phyloP scores from a whole-genome alignment of 2,888 invertebrate genomes.

The Epinotia ramella region DNA sequence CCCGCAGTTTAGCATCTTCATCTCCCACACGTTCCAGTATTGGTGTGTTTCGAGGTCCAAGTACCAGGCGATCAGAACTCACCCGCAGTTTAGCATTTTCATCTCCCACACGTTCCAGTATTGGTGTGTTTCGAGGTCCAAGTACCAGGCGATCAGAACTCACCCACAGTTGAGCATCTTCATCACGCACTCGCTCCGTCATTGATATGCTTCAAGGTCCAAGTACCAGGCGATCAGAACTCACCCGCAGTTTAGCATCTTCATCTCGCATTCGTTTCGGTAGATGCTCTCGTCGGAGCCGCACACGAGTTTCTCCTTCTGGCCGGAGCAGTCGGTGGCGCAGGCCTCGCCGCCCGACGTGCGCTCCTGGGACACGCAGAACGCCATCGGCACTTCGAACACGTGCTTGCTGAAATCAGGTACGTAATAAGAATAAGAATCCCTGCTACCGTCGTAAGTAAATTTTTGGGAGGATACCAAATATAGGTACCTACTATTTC shows the following conservation, averaged over 20 bases:
- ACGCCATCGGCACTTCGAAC: slow-evolving; percentile 96
- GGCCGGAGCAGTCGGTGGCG: slow-evolving; percentile 90
- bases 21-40: neutral
- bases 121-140: no score
- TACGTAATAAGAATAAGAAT: neutral
- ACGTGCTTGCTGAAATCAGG: slow-evolving; percentile 90
- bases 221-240: neutral
- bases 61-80: slow-evolving; percentile 56
- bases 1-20: neutral
- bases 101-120: no score
- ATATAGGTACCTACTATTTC: no score
- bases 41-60: neutral
- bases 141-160: no score
- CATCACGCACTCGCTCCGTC: no score
- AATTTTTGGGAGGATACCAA: no score
- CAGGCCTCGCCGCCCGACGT: slow-evolving; percentile 89
- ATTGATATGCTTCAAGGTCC: no score
- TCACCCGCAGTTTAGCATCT: slow-evolving; percentile 92
- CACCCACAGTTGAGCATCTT: no score
- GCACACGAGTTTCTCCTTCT: slow-evolving; percentile 90
- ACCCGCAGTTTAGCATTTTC: no score
- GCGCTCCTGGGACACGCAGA: slow-evolving; percentile 92
- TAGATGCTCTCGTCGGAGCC: slow-evolving; percentile 96
- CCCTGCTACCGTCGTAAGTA: neutral
- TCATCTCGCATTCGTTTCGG: slow-evolving; percentile 94